Evolutionary conservation across 2,113 vertebrate genomes (phyloP), one percentile per base, ranked within the genome.

Genomic region (Dinomys branickii): DNA sequence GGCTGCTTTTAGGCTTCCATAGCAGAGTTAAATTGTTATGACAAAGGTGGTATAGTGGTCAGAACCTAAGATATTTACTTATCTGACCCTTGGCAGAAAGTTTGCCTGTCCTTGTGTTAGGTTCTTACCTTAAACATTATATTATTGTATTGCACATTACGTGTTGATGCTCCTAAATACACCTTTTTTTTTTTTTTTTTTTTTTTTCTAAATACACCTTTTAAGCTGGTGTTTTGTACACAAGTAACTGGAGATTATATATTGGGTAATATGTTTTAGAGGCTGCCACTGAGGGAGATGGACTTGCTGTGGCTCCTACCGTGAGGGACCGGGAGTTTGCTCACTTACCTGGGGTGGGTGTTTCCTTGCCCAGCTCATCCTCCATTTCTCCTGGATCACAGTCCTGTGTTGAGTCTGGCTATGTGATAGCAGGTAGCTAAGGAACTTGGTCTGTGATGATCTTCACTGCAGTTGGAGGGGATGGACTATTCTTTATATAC

Each of bases 181-280:
- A 86, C 54, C 50, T 26, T 95, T 50, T n/a, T n/a, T n/a, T n/a
- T n/a, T n/a, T n/a, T n/a, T n/a, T n/a, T n/a, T n/a, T n/a, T n/a
- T n/a, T n/a, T n/a, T n/a, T n/a, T n/a, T n/a, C n/a, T 59, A 24
- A 19, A 59, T 59, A 59, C 58, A 59, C 58, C 58, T 59, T 19
- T 85, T 77, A 94, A 90, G 61, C 13, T 52, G 38, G 44, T 83
- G 54, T 86, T 97, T 83, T 26, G 38, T 38, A 20, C 63, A 83
- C 73, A 85, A 35, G 28, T 88, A 41, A 80, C 47, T 93, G 14
- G 26, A 94, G 63, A 24, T 73, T 10, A 78, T 89, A 83, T 13
- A 4, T 38, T 69, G n/a, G 14, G 86, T 50, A 50, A 50, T 50
- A 50, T 50, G 9, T 50, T 50, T 50, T 50, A 63, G 63, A 85